Base-by-base conservation (phyloP, 2,888 invertebrate species). In the Diaphora mendica region DNA sequence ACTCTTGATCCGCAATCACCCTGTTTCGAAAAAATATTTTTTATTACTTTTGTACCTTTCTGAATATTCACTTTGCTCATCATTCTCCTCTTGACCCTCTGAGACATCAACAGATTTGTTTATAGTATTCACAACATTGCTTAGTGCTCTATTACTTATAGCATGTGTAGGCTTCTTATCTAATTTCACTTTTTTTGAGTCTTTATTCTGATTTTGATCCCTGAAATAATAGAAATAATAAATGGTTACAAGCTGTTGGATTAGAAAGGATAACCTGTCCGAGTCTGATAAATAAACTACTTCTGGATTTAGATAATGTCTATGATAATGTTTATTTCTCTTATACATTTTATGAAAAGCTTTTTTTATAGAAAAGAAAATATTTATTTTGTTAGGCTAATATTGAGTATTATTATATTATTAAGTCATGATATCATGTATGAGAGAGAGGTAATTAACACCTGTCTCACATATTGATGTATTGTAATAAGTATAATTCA, bases 91-190 rank as follows among this genome's bases (percentile, higher is more conserved):
- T 71, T 88, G 91, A 44, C 86, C 77, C 26, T 93, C 94, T 77
- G 89, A 84, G 2, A 89, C 79, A 35, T 94, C 94, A 59, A 90
- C 87, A 11, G 93, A 82, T 82, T 94, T 93, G 74, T 94, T 94
- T 71, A 95, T 79, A 64, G 90, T 85, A 69, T 85, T 90, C n/a
- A 93, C 93, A 75, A 92, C 93, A 90, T 91, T 93, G 75, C 89
- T 94, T 55, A 94, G 84, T 70, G 92, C 89, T 86, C 95, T 91
- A 77, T 94, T 94, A 77, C 92, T 93, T 62, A 92, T 87, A 64
- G 86, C 83, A 72, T 92, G 92, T 4, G 89, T 78, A 26, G 90
- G 88, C 76, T 92, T 95, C 83, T 93, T 95, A 48, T 94, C 94
- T 77, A 91, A 66, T 85, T 89, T 93, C 13, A 86, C 82, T 83